These are phyloP conservation scores for Girardinichthys multiradiatus DNA, from an alignment of 2,113 vertebrate genomes.

Conservation along the genomic window DNA sequence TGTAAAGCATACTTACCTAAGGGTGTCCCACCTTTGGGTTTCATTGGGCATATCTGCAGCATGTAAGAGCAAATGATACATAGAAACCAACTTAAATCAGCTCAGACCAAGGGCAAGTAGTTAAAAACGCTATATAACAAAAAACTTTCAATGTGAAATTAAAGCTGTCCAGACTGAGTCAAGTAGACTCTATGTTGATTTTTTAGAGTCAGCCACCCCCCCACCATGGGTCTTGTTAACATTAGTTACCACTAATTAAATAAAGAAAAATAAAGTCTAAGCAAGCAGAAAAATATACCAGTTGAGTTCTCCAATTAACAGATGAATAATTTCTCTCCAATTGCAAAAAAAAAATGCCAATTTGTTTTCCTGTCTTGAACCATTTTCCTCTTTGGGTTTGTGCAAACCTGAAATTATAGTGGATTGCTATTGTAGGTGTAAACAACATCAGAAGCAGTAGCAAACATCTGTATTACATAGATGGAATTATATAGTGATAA, in stretches of 20 bases:
- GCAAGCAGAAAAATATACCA: slow-evolving; percentile 27
- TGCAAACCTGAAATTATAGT: too few relatives aligned
- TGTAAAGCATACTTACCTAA: background rate
- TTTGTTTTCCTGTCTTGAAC: background rate
- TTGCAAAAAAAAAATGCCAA: background rate
- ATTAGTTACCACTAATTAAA: slow-evolving; percentile 51
- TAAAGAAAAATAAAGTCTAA: slow-evolving; percentile 8
- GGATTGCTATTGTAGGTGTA: background rate
- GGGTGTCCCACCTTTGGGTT: background rate
- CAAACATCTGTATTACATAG: background rate
- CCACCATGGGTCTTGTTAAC: slow-evolving; percentile 49
- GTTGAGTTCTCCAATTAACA: slow-evolving; percentile 15
- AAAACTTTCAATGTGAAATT: background rate
- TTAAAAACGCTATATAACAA: background rate
- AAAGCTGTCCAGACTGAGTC: background rate
- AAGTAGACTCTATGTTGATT: slow-evolving; percentile 2
- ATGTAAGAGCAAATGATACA: background rate
- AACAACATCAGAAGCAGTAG: background rate
- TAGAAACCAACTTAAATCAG: background rate
- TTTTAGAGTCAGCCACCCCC: slow-evolving; percentile 32
- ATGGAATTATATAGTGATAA: background rate
- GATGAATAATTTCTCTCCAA: slow-evolving; percentile 36
- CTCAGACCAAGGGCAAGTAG: background rate
- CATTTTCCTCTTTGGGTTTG: too few relatives aligned
- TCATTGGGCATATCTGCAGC: background rate